Evolutionary conservation across 2,888 invertebrate species (phyloP).

Genomic region (Idaea straminata): DNA sequence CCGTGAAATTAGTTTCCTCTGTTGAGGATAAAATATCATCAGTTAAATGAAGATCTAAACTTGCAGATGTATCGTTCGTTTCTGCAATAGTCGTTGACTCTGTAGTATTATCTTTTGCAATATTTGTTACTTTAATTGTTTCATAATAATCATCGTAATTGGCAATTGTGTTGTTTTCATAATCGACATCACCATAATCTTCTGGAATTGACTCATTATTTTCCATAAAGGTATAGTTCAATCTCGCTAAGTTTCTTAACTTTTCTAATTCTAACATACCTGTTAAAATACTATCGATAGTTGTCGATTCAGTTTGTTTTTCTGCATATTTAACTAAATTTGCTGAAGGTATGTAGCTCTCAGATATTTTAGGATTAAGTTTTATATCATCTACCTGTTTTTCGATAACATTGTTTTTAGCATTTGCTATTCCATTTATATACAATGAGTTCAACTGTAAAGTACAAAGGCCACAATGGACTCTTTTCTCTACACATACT

Average conservation of each 20-base stretch:
- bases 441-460: constrained; percentile 31
- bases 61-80: not conserved
- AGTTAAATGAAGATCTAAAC: not conserved
- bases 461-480: constrained; percentile 56
- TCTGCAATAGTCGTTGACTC: not conserved
- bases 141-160: constrained; percentile 7
- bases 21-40: not conserved
- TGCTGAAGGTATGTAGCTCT: constrained; percentile 16
- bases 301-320: constrained; percentile 31
- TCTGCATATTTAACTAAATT: constrained; percentile 19
- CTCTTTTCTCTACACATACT: constrained; percentile 49
- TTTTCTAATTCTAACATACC: constrained; percentile 40
- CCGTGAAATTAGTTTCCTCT: not conserved
- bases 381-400: constrained; percentile 9
- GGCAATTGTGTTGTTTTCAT: constrained; percentile 3
- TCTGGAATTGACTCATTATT: not conserved
- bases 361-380: constrained; percentile 5
- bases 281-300: constrained; percentile 30
- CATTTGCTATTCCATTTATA: constrained; percentile 18
- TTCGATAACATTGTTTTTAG: constrained; percentile 10
- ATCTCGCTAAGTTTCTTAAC: constrained; percentile 33
- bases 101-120: not conserved
- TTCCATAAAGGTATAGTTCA: not conserved
- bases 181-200: not conserved
- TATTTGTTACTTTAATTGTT: not conserved